These are phyloP conservation scores for Mesorhabditis spiculigera DNA, from an alignment of 2,888 invertebrate genomes.

Conservation along the genomic window DNA sequence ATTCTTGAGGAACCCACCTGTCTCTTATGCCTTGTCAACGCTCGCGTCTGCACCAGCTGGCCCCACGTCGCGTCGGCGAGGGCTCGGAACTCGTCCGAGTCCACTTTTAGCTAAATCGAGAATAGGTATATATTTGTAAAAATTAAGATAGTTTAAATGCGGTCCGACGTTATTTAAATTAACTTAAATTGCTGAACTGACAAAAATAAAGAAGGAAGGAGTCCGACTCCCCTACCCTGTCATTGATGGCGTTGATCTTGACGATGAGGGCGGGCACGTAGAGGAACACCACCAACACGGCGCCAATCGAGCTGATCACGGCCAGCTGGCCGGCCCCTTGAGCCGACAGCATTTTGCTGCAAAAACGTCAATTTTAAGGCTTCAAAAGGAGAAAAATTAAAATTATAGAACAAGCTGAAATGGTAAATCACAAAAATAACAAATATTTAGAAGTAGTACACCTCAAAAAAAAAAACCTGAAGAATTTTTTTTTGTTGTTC, in stretches of 20 bases:
- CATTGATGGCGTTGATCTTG: constrained; percentile 40
- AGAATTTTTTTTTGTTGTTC: too few species aligned
- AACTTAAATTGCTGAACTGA: too few species aligned
- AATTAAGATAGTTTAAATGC: too few species aligned
- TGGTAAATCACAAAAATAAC: too few species aligned
- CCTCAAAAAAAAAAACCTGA: too few species aligned
- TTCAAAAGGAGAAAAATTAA: too few species aligned
- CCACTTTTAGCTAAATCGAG: constrained; percentile 33
- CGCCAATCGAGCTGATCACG: constrained; percentile 31
- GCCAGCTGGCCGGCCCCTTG: constrained; percentile 35
- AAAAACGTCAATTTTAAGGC: too few species aligned
- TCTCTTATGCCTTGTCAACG: constrained; percentile 28
- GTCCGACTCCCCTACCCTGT: constrained; percentile 22
- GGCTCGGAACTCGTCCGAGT: constrained; percentile 40
- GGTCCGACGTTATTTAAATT: too few species aligned
- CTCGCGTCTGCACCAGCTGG: constrained; percentile 32
- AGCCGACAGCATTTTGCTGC: constrained; percentile 17
- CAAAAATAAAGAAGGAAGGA: too few species aligned
- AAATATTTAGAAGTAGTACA: too few species aligned
- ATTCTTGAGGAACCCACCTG: constrained; percentile 13
- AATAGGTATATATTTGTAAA: too few species aligned
- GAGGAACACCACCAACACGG: constrained; percentile 30
- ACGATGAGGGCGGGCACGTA: constrained; percentile 40
- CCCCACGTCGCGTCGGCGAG: constrained; percentile 44
- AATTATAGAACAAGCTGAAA: too few species aligned